Evolutionary conservation across 2,113 vertebrate genomes (phyloP), one percentile per base, ranked within the genome.

Genomic region (Calonectris borealis): DNA sequence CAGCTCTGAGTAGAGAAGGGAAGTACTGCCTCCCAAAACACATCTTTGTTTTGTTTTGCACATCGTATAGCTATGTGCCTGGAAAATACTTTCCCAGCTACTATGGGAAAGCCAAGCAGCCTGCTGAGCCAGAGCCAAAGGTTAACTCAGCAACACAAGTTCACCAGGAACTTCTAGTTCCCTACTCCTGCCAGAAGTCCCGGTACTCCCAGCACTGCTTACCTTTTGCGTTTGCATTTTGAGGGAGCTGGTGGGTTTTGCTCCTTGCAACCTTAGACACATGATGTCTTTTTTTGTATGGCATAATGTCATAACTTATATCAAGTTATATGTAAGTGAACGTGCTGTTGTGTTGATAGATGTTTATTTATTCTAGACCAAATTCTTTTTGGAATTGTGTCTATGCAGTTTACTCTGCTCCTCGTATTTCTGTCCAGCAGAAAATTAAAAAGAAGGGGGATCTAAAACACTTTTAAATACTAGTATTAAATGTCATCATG

Each of bases 231-330:
- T 71, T 22, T 51, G 82, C 49, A 7, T 70, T 92, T 29, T 68
- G 51, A 80, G 71, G 90, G 87, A 84, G 73, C 42, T 36, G 66
- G 52, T 72, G 58, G 82, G 68, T 88, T 92, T 60, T 83, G 25
- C 54, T 70, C 87, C 69, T 27, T 69, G 70, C 38, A 86, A 72
- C 42, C 82, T 92, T 81, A 95, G 97, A 84, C 51, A n/a, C 9
- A 21, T 32, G 25, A 51, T 77, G 51, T 91, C 73, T 55, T 46
- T 51, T 70, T 52, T 25, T 10, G 52, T 93, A 77, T 77, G 84
- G 79, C 69, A 91, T 70, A 91, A 62, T 82, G 69, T 77, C 80
- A 36, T 62, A 27, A 16, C 25, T 80, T 52, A 21, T 48, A 57
- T 31, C 3, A 44, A 49, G 27, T 49, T 16, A 32, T 13, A 27